Percentiles rank a stretch among this genome's conserved stretches.
Conservation (phyloP, 1,140 invertebrate genomes). For the Drosophila lacteicornis region DNA sequence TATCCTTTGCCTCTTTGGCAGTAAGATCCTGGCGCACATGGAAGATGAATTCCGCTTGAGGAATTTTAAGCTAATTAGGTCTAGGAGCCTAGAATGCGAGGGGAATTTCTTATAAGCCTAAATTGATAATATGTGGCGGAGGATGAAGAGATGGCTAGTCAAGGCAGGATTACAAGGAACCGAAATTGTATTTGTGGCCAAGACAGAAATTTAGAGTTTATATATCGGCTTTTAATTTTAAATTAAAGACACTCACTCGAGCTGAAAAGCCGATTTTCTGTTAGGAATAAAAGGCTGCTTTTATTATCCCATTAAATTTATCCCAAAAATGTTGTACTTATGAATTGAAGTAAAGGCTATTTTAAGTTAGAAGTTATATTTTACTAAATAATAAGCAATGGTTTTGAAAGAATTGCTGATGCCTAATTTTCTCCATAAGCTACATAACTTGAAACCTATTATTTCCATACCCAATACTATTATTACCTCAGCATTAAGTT, state of each 20-base stretch:
- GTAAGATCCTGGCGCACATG: neutral
- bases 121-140: constrained; percentile 4
- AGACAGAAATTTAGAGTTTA: neutral
- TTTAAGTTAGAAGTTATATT: too few relatives aligned
- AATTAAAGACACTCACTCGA: too few relatives aligned
- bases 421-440: neutral
- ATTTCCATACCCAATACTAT: constrained; percentile 1
- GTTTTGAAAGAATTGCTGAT: too few relatives aligned
- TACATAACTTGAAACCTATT: neutral
- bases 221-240: too few relatives aligned
- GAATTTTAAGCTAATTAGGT: constrained; percentile 44
- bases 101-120: constrained; percentile 13
- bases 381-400: too few relatives aligned
- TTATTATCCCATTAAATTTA: too few relatives aligned
- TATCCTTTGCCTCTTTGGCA: constrained; percentile 6
- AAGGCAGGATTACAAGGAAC: neutral
- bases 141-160: neutral
- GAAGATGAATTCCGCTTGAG: constrained; percentile 35
- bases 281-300: too few relatives aligned
- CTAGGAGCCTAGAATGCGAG: constrained; percentile 16
- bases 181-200: neutral
- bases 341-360: too few relatives aligned
- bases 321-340: too few relatives aligned
- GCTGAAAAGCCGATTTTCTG: too few relatives aligned
- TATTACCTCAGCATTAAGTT: constrained; percentile 3